Conservation (phyloP, 2,888 invertebrate genomes). For the Trimorus sp. region DNA sequence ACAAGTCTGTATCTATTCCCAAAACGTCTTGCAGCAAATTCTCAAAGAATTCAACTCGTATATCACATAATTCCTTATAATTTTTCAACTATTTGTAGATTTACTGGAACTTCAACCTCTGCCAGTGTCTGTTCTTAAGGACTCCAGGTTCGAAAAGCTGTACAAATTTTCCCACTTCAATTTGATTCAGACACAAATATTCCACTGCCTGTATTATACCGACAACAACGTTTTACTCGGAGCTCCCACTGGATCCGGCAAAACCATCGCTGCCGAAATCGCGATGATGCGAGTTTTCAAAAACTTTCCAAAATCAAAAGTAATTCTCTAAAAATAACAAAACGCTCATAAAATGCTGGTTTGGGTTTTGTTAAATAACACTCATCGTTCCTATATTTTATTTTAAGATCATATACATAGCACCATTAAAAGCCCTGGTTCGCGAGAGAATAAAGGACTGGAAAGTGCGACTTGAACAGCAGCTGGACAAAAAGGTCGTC, state of each 20-base stretch:
- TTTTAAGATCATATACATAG: conserved; percentile 95
- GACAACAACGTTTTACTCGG: conserved; percentile 96
- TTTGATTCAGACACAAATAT: conserved; percentile 99
- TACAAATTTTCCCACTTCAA: conserved; percentile 98
- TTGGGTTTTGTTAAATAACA: too few relatives aligned
- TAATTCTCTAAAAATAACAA: too few relatives aligned
- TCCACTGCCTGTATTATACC: conserved; percentile 97
- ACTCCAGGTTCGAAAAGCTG: conserved; percentile 89
- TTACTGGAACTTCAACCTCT: conserved; percentile 95
- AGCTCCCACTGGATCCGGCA: conserved; percentile 98
- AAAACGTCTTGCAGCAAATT: too few relatives aligned
- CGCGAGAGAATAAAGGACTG: conserved; percentile 98
- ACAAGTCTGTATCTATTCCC: conserved; percentile 84
- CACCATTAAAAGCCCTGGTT: conserved; percentile 98
- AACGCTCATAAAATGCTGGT: too few relatives aligned
- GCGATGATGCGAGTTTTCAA: conserved; percentile 97
- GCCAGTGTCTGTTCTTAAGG: conserved; percentile 91
- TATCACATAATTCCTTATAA: not conserved
- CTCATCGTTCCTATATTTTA: not conserved
- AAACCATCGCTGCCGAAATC: conserved; percentile 98
- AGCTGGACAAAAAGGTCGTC: conserved; percentile 91
- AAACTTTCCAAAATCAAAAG: conserved; percentile 90
- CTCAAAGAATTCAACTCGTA: not conserved
- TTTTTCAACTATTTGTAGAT: conserved; percentile 82
- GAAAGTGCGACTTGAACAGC: conserved; percentile 89